phyloP scores from a whole-genome alignment of 2,113 vertebrate species.

The Hoplias malabaricus region DNA sequence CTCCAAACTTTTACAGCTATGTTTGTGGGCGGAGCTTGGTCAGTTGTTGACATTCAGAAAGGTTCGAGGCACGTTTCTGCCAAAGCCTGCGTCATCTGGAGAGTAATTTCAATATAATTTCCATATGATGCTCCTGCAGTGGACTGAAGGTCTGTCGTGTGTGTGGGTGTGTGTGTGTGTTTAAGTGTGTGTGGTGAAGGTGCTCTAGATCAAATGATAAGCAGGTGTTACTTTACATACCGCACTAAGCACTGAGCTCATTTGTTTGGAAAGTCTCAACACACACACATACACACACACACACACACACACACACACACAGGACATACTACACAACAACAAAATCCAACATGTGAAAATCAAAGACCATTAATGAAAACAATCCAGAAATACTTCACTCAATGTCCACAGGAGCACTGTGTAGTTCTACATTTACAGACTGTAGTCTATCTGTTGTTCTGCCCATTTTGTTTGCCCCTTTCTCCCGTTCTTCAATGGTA shows the following conservation, averaged over 20 bases:
- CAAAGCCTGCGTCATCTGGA: not conserved
- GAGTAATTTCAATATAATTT: slow-evolving; percentile 19
- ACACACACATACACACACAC: not conserved
- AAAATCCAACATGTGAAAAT: not conserved
- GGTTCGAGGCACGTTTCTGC: too few species aligned
- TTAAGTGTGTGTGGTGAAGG: not conserved
- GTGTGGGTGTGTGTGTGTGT: too few species aligned
- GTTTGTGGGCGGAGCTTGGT: not conserved
- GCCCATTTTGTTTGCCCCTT: too few species aligned
- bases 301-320: not conserved
- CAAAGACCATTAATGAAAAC: not conserved
- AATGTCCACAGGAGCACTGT: too few species aligned
- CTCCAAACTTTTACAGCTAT: too few species aligned
- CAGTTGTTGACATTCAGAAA: not conserved
- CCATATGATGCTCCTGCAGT: not conserved
- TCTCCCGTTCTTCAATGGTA: too few species aligned
- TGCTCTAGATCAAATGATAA: not conserved
- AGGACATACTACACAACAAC: not conserved
- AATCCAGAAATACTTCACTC: too few species aligned
- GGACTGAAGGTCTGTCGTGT: not conserved
- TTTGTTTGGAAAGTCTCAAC: not conserved
- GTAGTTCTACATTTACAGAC: too few species aligned
- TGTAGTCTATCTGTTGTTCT: too few species aligned
- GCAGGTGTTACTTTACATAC: slow-evolving; percentile 30
- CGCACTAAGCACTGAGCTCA: not conserved